Conservation (phyloP, 2,888 invertebrate genomes). For the Caenorhabditis uteleia region DNA sequence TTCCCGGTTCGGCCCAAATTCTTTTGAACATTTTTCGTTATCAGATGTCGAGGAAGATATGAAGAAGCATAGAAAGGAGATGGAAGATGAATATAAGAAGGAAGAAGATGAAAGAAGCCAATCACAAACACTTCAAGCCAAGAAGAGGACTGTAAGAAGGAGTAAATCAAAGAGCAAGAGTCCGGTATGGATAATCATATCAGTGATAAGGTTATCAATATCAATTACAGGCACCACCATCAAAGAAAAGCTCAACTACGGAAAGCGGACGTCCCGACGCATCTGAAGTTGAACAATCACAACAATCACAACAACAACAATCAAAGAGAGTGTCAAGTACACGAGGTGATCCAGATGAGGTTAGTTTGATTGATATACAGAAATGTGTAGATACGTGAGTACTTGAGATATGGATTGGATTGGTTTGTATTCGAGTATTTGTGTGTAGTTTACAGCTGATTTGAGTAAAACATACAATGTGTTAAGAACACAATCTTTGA, state of each 20-base stretch:
- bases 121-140: constrained; percentile 24
- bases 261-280: constrained; percentile 25
- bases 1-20: constrained; percentile 62
- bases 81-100: constrained; percentile 36
- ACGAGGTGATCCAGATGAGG: constrained; percentile 40
- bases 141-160: constrained; percentile 25
- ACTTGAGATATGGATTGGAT: too few relatives aligned
- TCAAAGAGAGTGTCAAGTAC: constrained; percentile 17
- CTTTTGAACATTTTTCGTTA: constrained; percentile 4
- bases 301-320: too few relatives aligned
- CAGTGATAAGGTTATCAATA: neutral
- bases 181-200: constrained; percentile 20
- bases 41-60: constrained; percentile 42
- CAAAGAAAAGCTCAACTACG: constrained; percentile 15
- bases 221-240: constrained; percentile 16
- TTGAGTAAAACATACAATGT: too few relatives aligned
- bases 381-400: too few relatives aligned
- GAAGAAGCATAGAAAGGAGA: constrained; percentile 27
- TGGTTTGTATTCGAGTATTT: too few relatives aligned
- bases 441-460: too few relatives aligned
- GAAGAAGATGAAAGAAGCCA: constrained; percentile 32
- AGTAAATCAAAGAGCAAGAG: constrained; percentile 46
- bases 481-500: too few relatives aligned
- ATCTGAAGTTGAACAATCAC: constrained; percentile 20
- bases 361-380: constrained; percentile 8